Base-by-base conservation (phyloP, 1,140 invertebrate genomes). In the Heliconius eleuchia region DNA sequence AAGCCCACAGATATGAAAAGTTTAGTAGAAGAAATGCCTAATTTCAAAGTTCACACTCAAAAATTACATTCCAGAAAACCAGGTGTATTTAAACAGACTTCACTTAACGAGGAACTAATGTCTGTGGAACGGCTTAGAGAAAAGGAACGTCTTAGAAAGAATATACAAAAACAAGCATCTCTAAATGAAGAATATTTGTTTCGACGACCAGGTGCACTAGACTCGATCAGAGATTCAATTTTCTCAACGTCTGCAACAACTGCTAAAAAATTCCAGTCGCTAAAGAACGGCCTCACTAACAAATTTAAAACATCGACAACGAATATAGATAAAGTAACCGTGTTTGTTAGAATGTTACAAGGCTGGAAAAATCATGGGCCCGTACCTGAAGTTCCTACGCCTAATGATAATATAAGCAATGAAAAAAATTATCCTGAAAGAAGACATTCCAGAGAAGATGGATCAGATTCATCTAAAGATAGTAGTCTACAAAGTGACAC, bases 401-500 rank as follows among this genome's bases (percentile, higher is more conserved):
- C 93, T 27, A 88, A 85, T 73, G 93, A 94, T 77, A 93, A 88
- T 89, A 91, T 89, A 81, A 77, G 85, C 83, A 85, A 82, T 86
- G 86, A 89, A 72, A 91, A 91, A 87, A 86, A 71, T 87, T 92
- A 90, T 80, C 92, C 87, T 39, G 92, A 93, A 83, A 85, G 90
- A 84, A 83, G 90, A 77, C 90, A 94, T 87, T 92, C 90, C 16
- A 87, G 85, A 85, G 98, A 98, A 90, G 98, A 98, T 82, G 97
- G 97, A 9, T 98, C 98, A 0, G 98, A 98, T 88, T 98, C 98
- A 1, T 98, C 97, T 2, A 99, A 98, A 94, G 98, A 98, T 87
- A 98, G 97, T 87, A 98, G 98, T 90, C 95, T 98, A 71, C 98
- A 98, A 90, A 98, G 98, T 91, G 98, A 99, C 86, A 98, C 98